A percentile compares a stretch with the other conserved stretches of the same genome.
Conservation (phyloP, 30 jellyfish, hydroid and myxozoan species). For the Sanderia malayensis region DNA sequence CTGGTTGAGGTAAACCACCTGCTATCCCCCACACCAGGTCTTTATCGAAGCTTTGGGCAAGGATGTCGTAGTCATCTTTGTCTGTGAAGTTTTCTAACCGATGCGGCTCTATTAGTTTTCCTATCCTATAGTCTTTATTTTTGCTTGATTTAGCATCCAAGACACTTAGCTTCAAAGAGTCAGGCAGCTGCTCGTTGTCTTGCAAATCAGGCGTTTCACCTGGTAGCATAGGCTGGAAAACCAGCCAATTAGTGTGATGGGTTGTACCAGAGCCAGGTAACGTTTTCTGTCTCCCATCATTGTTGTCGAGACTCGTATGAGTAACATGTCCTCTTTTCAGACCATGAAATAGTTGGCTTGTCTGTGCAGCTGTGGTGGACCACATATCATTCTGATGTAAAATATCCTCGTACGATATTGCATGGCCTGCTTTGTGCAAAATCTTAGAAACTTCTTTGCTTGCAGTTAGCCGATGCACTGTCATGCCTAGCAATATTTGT, state of each 20-base stretch:
- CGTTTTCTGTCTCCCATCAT: constrained; percentile 3
- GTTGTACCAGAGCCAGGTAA: not conserved
- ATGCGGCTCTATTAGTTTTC: not conserved
- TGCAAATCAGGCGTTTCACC: not conserved
- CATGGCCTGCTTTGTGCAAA: not conserved
- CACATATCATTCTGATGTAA: constrained; percentile 2
- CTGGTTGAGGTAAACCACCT: not conserved
- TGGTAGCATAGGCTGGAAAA: constrained; percentile 6
- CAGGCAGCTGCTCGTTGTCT: not conserved
- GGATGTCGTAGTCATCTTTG: not conserved
- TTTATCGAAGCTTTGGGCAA: not conserved
- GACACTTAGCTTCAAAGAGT: not conserved
- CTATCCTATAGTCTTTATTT: not conserved
- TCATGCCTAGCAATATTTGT: not conserved
- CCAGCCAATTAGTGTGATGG: constrained; percentile 4
- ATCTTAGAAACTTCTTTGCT: constrained; percentile 1
- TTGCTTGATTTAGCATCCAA: not conserved
- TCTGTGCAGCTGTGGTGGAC: not conserved
- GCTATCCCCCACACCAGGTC: not conserved
- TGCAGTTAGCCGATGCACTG: constrained; percentile 9
- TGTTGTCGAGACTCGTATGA: not conserved
- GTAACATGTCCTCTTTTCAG: constrained; percentile 1
- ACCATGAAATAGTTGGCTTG: not conserved
- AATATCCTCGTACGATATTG: not conserved
- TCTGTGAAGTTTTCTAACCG: not conserved